Evolutionary conservation across 2,113 vertebrate genomes (phyloP).

Genomic region (Ivindomyrus marchei): DNA sequence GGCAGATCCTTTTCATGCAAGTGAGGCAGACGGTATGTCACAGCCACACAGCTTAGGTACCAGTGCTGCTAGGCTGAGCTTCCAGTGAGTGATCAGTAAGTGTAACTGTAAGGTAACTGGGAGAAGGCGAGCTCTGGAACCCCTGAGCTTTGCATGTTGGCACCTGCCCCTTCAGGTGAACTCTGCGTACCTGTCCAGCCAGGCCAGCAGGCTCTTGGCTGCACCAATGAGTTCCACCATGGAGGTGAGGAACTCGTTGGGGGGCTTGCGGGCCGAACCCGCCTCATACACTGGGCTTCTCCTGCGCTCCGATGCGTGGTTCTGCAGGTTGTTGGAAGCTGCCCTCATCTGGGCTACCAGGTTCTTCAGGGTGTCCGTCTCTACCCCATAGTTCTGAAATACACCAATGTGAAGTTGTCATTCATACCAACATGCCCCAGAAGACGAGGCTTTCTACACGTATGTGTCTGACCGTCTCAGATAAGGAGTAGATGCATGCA

Average conservation of each 20-base stretch:
- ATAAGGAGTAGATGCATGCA: neutral
- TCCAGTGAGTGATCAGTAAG: neutral
- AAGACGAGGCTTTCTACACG: neutral
- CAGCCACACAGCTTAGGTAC: neutral
- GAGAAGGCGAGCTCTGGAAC: neutral
- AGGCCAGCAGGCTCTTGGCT: conserved; percentile 82
- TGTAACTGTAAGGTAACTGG: neutral
- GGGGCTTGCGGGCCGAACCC: conserved; percentile 71
- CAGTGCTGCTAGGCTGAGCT: neutral
- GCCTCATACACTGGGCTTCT: conserved; percentile 70
- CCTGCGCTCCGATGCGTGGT: conserved; percentile 70
- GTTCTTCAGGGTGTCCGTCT: conserved; percentile 86
- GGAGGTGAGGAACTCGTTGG: conserved; percentile 85
- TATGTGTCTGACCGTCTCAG: neutral
- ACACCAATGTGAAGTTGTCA: conserved; percentile 23
- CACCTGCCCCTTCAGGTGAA: neutral
- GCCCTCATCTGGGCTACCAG: conserved; percentile 75
- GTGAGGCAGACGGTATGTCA: neutral
- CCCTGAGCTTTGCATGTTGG: neutral
- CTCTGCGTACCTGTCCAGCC: conserved; percentile 79
- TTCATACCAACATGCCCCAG: neutral
- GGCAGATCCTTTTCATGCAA: neutral
- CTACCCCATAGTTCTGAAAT: conserved; percentile 82
- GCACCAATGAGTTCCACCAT: conserved; percentile 88
- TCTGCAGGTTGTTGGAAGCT: conserved; percentile 72